These are phyloP conservation scores for Verasper variegatus DNA, from an alignment of 2,113 vertebrate species.

Conservation along the genomic window DNA sequence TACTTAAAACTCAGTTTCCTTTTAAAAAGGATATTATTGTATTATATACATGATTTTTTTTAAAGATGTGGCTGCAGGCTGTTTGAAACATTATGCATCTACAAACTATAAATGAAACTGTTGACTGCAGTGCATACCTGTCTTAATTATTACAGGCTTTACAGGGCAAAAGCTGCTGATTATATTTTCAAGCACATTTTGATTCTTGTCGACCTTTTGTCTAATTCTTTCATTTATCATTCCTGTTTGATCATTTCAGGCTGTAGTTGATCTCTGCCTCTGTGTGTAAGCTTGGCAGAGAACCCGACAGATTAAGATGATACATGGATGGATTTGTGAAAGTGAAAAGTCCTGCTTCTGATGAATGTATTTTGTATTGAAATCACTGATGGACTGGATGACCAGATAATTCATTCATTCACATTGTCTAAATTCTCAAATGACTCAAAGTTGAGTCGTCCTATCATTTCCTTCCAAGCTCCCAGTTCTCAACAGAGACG, in stretches of 20 bases:
- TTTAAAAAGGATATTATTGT: background rate
- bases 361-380: background rate
- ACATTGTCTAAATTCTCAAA: background rate
- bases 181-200: no score
- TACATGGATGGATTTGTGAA: no score
- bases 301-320: no score
- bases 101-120: no score
- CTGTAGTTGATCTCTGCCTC: background rate
- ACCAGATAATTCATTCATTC: constrained; percentile 6
- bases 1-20: background rate
- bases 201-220: no score
- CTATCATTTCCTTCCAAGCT: background rate
- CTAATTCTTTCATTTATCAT: background rate
- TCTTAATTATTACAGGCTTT: no score
- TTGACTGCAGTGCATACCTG: no score
- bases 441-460: background rate
- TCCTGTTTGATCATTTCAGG: background rate
- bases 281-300: no score
- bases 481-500: background rate
- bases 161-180: no score
- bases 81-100: background rate
- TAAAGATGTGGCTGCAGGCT: background rate
- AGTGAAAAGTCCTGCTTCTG: background rate
- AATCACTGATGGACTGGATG: background rate
- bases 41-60: background rate